Percentiles rank a stretch among this genome's conserved stretches.
These are phyloP conservation scores for Sebastolobus altivelis DNA, from an alignment of 2,797 vertebrate species.

Conservation along the genomic window DNA sequence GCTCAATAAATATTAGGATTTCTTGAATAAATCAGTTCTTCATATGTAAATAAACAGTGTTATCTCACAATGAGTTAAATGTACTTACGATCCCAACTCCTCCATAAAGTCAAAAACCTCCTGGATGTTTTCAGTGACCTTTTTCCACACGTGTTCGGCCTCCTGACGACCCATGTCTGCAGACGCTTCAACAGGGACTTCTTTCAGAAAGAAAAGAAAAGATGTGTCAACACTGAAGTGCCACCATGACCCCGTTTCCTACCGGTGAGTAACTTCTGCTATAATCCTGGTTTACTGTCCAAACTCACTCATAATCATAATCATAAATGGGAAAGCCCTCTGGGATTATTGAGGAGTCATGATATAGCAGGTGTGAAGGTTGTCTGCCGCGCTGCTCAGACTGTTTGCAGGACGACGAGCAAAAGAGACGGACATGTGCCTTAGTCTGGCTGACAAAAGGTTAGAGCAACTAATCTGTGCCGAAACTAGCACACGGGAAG, in stretches of 20 bases:
- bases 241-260: neutral
- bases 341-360: slow-evolving; percentile 51
- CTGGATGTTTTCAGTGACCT: slow-evolving; percentile 93
- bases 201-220: slow-evolving; percentile 66
- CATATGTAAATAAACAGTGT: neutral
- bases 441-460: slow-evolving; percentile 50
- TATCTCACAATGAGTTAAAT: neutral
- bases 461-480: slow-evolving; percentile 45
- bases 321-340: slow-evolving; percentile 11
- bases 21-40: neutral
- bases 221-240: neutral
- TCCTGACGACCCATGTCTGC: slow-evolving; percentile 93
- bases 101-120: slow-evolving; percentile 96
- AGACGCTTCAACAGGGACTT: slow-evolving; percentile 81
- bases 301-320: slow-evolving; percentile 26
- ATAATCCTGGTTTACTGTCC: slow-evolving; percentile 24
- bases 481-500: slow-evolving; percentile 21
- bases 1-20: neutral
- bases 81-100: slow-evolving; percentile 95
- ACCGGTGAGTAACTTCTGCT: neutral
- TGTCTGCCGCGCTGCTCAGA: slow-evolving; percentile 55
- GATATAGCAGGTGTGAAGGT: slow-evolving; percentile 43
- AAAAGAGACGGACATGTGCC: slow-evolving; percentile 13
- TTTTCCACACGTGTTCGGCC: slow-evolving; percentile 90
- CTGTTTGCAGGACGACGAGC: slow-evolving; percentile 45